These are phyloP conservation scores for Raja brachyura DNA, from an alignment of 2,113 vertebrate genomes.

Conservation along the genomic window DNA sequence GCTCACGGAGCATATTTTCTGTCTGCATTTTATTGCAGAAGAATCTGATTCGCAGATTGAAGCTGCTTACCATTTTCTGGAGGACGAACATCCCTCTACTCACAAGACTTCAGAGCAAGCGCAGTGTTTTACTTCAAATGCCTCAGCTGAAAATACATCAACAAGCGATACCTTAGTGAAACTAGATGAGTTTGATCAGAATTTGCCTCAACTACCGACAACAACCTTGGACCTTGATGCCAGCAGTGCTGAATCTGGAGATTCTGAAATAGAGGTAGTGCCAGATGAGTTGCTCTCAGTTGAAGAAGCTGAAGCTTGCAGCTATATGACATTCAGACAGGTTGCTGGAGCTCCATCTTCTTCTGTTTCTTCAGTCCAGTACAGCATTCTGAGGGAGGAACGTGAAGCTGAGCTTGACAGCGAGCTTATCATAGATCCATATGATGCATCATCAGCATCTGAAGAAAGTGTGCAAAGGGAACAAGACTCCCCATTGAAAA, in stretches of 20 bases:
- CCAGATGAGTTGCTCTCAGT: conserved; percentile 74
- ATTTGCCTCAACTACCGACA: conserved; percentile 43
- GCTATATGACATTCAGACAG: conserved; percentile 71
- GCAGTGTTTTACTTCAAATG: conserved; percentile 56
- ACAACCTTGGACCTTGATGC: conserved; percentile 64
- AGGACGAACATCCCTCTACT: conserved; percentile 62
- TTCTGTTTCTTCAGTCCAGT: conserved; percentile 69
- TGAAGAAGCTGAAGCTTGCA: conserved; percentile 61
- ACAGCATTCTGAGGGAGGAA: conserved; percentile 92
- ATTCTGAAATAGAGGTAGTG: conserved; percentile 90
- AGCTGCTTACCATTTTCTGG: conserved; percentile 60
- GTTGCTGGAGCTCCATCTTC: conserved; percentile 69
- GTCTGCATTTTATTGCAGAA: conserved; percentile 50
- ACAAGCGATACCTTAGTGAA: conserved; percentile 37
- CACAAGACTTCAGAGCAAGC: conserved; percentile 57
- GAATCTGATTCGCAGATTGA: conserved; percentile 60
- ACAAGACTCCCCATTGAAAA: conserved; percentile 75
- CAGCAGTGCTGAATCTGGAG: conserved; percentile 86
- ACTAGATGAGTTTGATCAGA: conserved; percentile 43
- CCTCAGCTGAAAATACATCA: conserved; percentile 45
- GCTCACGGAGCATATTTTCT: conserved; percentile 32
- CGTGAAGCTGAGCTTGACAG: conserved; percentile 94
- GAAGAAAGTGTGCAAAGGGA: conserved; percentile 94
- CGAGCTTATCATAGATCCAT: conserved; percentile 89
- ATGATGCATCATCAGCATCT: conserved; percentile 73